Conservation (phyloP, 2,888 invertebrate genomes). For the Melipona bicolor region DNA sequence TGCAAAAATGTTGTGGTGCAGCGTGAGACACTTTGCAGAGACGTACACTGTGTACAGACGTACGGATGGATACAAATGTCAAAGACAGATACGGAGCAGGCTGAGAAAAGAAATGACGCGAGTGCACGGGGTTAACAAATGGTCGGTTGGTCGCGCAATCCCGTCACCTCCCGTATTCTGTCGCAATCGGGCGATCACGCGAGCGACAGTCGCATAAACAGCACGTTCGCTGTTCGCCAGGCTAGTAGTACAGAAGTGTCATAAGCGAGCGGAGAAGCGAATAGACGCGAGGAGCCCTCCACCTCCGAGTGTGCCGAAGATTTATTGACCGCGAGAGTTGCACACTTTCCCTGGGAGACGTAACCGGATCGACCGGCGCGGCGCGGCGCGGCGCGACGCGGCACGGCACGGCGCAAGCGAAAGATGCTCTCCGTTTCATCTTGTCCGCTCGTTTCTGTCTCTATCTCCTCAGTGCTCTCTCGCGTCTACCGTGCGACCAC, state of each 20-base stretch:
- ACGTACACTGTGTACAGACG: background rate
- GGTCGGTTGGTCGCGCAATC: conserved; percentile 43
- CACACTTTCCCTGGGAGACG: conserved; percentile 79
- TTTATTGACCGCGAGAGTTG: conserved; percentile 75
- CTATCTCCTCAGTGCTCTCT: conserved; percentile 51
- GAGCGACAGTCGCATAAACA: conserved; percentile 39
- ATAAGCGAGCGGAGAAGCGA: conserved; percentile 62
- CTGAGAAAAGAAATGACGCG: conserved; percentile 19
- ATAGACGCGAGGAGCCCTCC: conserved; percentile 58
- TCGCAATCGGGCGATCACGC: conserved; percentile 32
- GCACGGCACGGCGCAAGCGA: conserved; percentile 2
- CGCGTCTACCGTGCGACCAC: conserved; percentile 33
- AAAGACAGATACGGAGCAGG: background rate
- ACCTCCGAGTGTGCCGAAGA: conserved; percentile 80
- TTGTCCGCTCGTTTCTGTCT: conserved; percentile 34
- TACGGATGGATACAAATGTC: background rate
- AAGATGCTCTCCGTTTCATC: conserved; percentile 57
- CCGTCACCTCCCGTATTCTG: conserved; percentile 16
- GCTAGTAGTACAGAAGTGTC: conserved; percentile 67
- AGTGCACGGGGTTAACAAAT: conserved; percentile 52
- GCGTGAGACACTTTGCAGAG: no score
- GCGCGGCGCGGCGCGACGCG: background rate
- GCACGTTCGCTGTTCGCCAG: conserved; percentile 42
- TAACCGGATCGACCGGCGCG: conserved; percentile 63
- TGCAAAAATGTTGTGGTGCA: no score